Conservation (phyloP, 1,140 invertebrate genomes). For the Drosophila littoralis region DNA sequence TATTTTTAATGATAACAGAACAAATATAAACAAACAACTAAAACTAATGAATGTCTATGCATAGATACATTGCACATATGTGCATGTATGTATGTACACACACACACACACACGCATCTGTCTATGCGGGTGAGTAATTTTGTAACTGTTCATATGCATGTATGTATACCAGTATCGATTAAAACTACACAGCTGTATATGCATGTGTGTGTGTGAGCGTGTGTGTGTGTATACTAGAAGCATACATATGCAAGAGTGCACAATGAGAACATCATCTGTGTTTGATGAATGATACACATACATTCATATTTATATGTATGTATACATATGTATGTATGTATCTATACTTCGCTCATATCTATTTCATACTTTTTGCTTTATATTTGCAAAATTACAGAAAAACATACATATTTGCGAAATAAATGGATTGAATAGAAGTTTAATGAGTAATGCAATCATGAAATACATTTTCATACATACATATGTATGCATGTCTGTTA, state of each 20-base stretch:
- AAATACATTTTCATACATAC: conserved; percentile 4
- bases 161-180: conserved; percentile 30
- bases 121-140: too few relatives aligned
- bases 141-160: too few relatives aligned
- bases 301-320: not conserved
- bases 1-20: conserved; percentile 20
- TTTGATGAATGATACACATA: conserved; percentile 1
- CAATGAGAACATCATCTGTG: not conserved
- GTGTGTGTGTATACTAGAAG: too few relatives aligned
- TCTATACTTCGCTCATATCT: not conserved
- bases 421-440: conserved; percentile 3
- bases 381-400: conserved; percentile 8
- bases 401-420: conserved; percentile 12
- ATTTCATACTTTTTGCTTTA: not conserved
- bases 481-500: not conserved
- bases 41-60: conserved; percentile 15
- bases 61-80: conserved; percentile 3
- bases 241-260: not conserved
- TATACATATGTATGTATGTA: conserved; percentile 3
- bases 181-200: conserved; percentile 6
- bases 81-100: conserved; percentile 11
- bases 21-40: conserved; percentile 13
- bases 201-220: conserved; percentile 5
- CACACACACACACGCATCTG: not conserved
- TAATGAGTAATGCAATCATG: conserved; percentile 18